Base-by-base conservation (phyloP, 1,140 invertebrate genomes). In the Amyelois transitella region DNA sequence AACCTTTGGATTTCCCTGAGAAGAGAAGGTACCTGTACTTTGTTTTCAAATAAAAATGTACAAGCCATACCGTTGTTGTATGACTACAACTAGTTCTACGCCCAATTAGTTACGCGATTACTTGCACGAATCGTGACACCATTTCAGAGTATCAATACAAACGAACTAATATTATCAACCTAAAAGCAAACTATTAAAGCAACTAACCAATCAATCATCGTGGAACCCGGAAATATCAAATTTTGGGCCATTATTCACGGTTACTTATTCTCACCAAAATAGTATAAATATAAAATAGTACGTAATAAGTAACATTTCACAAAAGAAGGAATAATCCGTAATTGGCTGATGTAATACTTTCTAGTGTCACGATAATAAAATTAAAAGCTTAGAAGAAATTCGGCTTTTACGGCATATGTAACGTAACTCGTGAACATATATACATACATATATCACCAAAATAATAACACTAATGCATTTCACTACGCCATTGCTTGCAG, bases 181-280 rank as follows among this genome's bases (percentile, higher is more conserved):
- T 52, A 52, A 43, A 43, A 52, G 28, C 28, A 52, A 21, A 38
- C 28, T 18, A 38, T 49, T 38, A 48, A 55, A 55, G 51, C 51
- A 44, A 45, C 38, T 45, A 25, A 53, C 32, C 19, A 43, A 43
- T 43, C 28, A 38, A n/a, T n/a, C 17, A 38, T 38, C 32, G 32
- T 14, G 1, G 17, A 12, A 38, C 8, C 8, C 10, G 28, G 12
- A 6, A 32, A 10, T 10, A 6, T 12, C 32, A 38, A 14, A 38
- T 14, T 38, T 38, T n/a, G n/a, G n/a, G n/a, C n/a, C n/a, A n/a
- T n/a, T 38, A 38, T 14, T 24, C 8, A 3, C 22, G 1, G 12
- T 38, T 14, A 2, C 4, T 14, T 14, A 38, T 38, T n/a, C n/a
- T 14, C n/a, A 38, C n/a, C 32, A 38, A 8, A 28, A 10, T 32